phyloP scores from a whole-genome alignment of 2,797 vertebrate genomes.

The Austrolebias charrua region DNA sequence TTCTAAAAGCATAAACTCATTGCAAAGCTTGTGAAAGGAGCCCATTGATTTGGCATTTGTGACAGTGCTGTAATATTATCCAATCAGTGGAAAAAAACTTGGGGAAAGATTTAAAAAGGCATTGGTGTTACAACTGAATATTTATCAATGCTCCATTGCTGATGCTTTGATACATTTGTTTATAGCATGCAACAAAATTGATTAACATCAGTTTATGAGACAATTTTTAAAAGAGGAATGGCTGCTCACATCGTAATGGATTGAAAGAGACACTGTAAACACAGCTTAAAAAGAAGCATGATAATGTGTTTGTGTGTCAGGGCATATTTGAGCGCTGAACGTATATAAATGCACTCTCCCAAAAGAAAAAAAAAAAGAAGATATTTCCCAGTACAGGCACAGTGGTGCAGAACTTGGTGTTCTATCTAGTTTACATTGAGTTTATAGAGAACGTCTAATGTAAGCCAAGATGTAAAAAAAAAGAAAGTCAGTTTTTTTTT shows the following conservation, averaged over 20 bases:
- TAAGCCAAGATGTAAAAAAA: no score
- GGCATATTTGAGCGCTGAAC: no score
- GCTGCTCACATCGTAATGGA: conserved; percentile 4
- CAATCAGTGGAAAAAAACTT: conserved; percentile 20
- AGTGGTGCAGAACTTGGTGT: no score
- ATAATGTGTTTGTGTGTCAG: no score
- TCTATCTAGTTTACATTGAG: no score
- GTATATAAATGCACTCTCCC: no score
- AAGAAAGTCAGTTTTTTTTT: no score
- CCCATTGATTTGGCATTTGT: conserved; percentile 48
- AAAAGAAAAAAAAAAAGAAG: no score
- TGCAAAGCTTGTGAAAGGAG: conserved; percentile 16
- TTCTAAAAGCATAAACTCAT: background rate
- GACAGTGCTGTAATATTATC: conserved; percentile 26
- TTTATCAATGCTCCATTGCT: conserved; percentile 32
- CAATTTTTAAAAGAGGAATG: conserved; percentile 9
- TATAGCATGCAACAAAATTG: conserved; percentile 22
- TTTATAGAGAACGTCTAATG: no score
- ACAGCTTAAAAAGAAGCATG: no score
- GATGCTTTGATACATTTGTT: conserved; percentile 13
- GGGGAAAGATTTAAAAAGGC: conserved; percentile 45
- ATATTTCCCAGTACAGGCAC: no score
- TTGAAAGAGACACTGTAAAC: conserved; percentile 9
- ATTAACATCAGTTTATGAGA: conserved; percentile 39
- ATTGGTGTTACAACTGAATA: conserved; percentile 33